phyloP scores from a whole-genome alignment of 2,888 invertebrate genomes.

The Nymphalis urticae region DNA sequence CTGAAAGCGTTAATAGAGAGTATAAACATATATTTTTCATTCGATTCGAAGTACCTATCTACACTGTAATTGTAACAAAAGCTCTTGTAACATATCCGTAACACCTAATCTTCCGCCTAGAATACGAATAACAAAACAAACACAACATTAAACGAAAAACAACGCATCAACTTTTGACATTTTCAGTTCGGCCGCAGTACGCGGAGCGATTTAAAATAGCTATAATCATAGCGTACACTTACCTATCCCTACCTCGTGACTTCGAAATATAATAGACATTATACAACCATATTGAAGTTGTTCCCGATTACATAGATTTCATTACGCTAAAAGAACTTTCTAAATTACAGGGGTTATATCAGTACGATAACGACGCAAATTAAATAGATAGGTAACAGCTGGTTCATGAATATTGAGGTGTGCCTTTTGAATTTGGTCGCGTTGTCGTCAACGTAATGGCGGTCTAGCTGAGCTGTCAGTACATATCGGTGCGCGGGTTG shows the following conservation, averaged over 20 bases:
- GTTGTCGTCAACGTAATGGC: slow-evolving; percentile 25
- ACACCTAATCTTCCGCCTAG: slow-evolving; percentile 11
- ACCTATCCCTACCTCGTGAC: slow-evolving; percentile 56
- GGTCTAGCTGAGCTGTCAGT: slow-evolving; percentile 50
- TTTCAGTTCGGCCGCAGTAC: slow-evolving; percentile 57
- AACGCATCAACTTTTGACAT: slow-evolving; percentile 51
- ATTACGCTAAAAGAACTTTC: slow-evolving; percentile 19
- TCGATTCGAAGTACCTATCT: too few species aligned
- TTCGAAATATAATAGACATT: slow-evolving; percentile 31
- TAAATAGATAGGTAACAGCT: slow-evolving; percentile 29
- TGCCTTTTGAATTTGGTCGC: slow-evolving; percentile 49
- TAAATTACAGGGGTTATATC: slow-evolving; percentile 39
- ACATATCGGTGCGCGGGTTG: slow-evolving; percentile 56
- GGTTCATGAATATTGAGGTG: slow-evolving; percentile 3
- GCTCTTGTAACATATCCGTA: neutral
- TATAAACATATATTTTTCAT: too few species aligned
- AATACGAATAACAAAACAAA: slow-evolving; percentile 25
- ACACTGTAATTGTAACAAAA: too few species aligned
- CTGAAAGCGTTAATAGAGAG: neutral
- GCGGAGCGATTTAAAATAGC: slow-evolving; percentile 58
- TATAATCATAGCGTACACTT: slow-evolving; percentile 48
- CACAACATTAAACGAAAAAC: slow-evolving; percentile 34
- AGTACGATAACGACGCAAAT: slow-evolving; percentile 36
- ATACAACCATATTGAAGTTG: slow-evolving; percentile 35
- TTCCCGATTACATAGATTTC: neutral